Evolutionary conservation across 2,888 invertebrate genomes (phyloP), one percentile per base, ranked within the genome.

Genomic region (Nomada flava): DNA sequence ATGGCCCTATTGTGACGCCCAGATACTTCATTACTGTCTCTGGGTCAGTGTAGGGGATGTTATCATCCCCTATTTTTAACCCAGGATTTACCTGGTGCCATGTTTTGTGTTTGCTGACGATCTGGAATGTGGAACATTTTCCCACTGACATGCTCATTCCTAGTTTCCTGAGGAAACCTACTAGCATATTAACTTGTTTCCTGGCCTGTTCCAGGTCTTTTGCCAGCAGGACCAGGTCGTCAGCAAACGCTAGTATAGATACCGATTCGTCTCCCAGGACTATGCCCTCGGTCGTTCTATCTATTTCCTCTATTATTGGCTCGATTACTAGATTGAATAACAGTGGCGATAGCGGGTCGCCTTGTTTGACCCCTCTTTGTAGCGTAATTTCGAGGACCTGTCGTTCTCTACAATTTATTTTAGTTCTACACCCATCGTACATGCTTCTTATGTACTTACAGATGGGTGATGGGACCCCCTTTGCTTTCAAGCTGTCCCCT

Each of bases 291-390:
- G 62, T 62, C 20, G 20, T 44, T 11, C 20, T 44, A 5, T 62
- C 44, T 7, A 62, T 44, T 2, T 13, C 1, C 11, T 2, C 20
- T 1, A 62, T 62, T 18, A 29, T 7, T 0, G 5, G 29, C 4
- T 62, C 62, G 0, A 62, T 2, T 2, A 5, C 20, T 3, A 44
- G 0, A 1, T 62, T 62, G 20, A 62, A 62, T 20, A 62, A 5
- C 0, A 62, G 62, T 0, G 85, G 85, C 0, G 86, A 83, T 0
- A 86, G 44, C 0, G 94, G 94, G 93, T 95, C 94, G 91, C 94
- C 91, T 94, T 94, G 94, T 93, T 94, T 94, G 92, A 95, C 92
- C 90, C 94, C 93, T 92, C 93, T 44, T 0, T 18, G n/a, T 2
- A 26, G 26, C 2, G 44, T 44, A 0, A 85, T 23, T n/a, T 29